Evolutionary conservation across 2,797 vertebrate genomes (phyloP), one percentile per base, ranked within the genome.

Genomic region (Rhinatrema bivittatum): DNA sequence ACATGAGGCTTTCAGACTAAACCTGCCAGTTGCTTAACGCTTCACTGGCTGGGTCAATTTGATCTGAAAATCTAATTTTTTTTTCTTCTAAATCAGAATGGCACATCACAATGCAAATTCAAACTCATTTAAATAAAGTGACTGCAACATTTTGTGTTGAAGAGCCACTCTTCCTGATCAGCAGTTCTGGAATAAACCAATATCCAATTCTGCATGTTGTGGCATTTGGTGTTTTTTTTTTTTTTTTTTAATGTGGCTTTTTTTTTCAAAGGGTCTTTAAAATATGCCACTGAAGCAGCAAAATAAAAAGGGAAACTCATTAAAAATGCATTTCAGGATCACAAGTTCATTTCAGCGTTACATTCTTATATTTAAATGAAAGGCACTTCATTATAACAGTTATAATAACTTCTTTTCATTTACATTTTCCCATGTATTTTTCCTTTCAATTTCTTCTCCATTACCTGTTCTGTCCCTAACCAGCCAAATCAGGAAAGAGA

Each of bases 11-110:
- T 90, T 97, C 91, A 91, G 89, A 91, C 89, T 87, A 82, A 85
- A 91, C 88, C 94, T 94, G 94, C 92, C 93, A 96, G 89, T 79
- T 91, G 82, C 84, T 94, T 92, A 89, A 97, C 87, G 96, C 96
- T 93, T 93, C 96, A 91, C 87, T 96, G 96, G 87, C 88, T 92
- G 82, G 94, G 96, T 97, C 94, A 99, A 99, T 99, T 99, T 97
- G 94, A 97, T 99, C 93, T 99, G 91, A 97, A 94, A 99, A 97
- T 97, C 94, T 97, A 91, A 94, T 99, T 97, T 98, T 95, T 95
- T 85, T 68, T 54, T n/a, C n/a, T 86, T 89, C 90, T 93, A 92
- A 97, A 94, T 96, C 94, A 97, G 92, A 91, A 90, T 87, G 86
- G 88, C 90, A 87, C 92, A 97, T 98, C 93, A 96, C 93, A 94